Percentiles rank a stretch among this genome's conserved stretches.
These are phyloP conservation scores for Hafferia zeledoni DNA, from an alignment of 2,797 vertebrate genomes.

Conservation along the genomic window DNA sequence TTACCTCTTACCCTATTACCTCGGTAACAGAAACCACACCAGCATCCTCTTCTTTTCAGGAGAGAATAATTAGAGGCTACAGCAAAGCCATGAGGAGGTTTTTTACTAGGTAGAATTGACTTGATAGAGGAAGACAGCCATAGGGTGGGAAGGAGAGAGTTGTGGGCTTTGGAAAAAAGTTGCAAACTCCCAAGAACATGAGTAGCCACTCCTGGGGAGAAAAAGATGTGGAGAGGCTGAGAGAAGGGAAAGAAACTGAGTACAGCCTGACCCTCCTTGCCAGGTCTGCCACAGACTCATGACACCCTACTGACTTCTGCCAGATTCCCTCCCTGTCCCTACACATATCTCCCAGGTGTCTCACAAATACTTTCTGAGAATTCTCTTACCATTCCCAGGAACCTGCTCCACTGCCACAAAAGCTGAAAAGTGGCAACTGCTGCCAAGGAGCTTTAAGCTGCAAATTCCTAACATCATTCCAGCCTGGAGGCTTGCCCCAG, in stretches of 20 bases:
- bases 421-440: not conserved
- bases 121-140: not conserved
- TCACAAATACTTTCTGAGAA: not conserved
- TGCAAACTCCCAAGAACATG: not conserved
- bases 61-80: not conserved
- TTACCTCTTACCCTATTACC: not conserved
- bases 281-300: not conserved
- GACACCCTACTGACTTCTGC: not conserved
- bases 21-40: not conserved
- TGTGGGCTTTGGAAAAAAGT: not conserved
- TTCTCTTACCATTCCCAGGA: not conserved
- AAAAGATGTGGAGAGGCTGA: not conserved
- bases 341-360: not conserved
- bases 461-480: conserved; percentile 7
- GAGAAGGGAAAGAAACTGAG: not conserved
- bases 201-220: not conserved
- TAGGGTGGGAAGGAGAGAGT: not conserved
- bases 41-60: not conserved
- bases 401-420: not conserved
- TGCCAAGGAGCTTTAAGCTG: conserved; percentile 14
- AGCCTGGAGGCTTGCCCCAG: conserved; percentile 1
- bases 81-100: not conserved
- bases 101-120: not conserved
- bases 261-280: not conserved
- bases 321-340: not conserved